These are phyloP conservation scores for Onthophagus sagittarius DNA, from an alignment of 2,888 invertebrate genomes.

Conservation along the genomic window DNA sequence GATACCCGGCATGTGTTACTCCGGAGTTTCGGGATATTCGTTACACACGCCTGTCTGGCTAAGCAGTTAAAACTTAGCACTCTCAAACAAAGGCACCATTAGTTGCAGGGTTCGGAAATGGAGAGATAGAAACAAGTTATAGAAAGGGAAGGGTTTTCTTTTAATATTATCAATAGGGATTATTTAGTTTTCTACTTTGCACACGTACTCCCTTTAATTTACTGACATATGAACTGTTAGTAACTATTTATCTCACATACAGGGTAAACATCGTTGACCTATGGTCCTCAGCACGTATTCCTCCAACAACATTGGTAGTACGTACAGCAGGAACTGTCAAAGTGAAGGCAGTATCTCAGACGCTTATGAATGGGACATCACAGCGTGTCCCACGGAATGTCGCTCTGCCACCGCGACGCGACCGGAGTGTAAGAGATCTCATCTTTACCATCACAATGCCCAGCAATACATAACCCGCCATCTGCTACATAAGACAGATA, in stretches of 20 bases:
- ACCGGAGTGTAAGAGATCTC: conserved; percentile 38
- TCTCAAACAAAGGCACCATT: conserved; percentile 2
- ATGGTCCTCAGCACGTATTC: not conserved
- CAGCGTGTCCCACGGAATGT: conserved; percentile 41
- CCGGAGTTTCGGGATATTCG: conserved; percentile 44
- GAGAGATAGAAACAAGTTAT: not conserved
- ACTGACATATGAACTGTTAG: not conserved
- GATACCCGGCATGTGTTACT: conserved; percentile 44
- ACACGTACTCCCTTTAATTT: not conserved
- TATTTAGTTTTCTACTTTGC: conserved; percentile 1
- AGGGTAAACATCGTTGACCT: not conserved
- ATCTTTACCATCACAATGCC: conserved; percentile 47
- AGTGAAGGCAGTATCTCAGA: conserved; percentile 32
- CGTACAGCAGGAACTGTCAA: conserved; percentile 11
- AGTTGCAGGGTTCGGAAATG: not conserved
- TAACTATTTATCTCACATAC: not conserved
- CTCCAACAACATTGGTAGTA: not conserved
- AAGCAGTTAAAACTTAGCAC: conserved; percentile 32
- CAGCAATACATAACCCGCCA: conserved; percentile 43
- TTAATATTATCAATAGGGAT: too few relatives aligned
- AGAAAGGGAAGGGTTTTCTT: not conserved
- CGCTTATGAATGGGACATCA: conserved; percentile 47
- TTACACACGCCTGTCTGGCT: conserved; percentile 39
- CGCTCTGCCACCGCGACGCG: conserved; percentile 37
- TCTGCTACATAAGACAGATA: conserved; percentile 36